Evolutionary conservation across 2,888 invertebrate species (phyloP).

Genomic region (Leptinotarsa peninsularis): DNA sequence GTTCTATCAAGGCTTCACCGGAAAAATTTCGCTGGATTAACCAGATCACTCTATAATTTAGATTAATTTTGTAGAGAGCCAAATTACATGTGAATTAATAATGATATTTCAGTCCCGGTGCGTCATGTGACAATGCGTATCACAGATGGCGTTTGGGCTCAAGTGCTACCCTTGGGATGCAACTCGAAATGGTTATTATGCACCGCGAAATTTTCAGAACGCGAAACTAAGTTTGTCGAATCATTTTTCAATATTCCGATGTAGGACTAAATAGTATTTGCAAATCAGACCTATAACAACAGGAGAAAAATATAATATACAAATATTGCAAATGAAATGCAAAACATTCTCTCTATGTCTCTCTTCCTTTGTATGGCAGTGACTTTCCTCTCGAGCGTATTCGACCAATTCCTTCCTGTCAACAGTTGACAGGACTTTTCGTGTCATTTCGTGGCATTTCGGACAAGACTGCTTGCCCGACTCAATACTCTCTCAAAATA

Average conservation of each 20-base stretch:
- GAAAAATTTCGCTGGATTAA: slow-evolving; percentile 51
- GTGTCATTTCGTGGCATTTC: too few relatives aligned
- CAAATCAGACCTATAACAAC: too few relatives aligned
- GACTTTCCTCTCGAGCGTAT: too few relatives aligned
- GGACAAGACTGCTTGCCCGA: too few relatives aligned
- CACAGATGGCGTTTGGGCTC: slow-evolving; percentile 34
- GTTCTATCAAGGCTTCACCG: slow-evolving; percentile 37
- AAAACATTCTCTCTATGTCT: too few relatives aligned
- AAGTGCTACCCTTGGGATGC: background rate
- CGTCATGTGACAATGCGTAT: slow-evolving; percentile 46
- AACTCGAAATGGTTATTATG: slow-evolving; percentile 20
- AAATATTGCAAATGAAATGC: too few relatives aligned
- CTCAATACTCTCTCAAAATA: too few relatives aligned
- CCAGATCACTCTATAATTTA: slow-evolving; percentile 61
- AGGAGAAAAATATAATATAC: too few relatives aligned
- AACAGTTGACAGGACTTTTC: too few relatives aligned
- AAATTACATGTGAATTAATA: slow-evolving; percentile 63
- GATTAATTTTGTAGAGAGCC: slow-evolving; percentile 61
- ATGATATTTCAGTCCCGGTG: slow-evolving; percentile 57
- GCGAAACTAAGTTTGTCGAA: background rate
- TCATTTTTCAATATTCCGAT: background rate
- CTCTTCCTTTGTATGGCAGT: too few relatives aligned
- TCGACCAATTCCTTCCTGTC: too few relatives aligned
- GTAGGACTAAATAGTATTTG: background rate
- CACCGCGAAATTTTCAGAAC: background rate